These are phyloP conservation scores for Notocelia uddmanniana DNA, from an alignment of 2,888 invertebrate species.

Conservation along the genomic window DNA sequence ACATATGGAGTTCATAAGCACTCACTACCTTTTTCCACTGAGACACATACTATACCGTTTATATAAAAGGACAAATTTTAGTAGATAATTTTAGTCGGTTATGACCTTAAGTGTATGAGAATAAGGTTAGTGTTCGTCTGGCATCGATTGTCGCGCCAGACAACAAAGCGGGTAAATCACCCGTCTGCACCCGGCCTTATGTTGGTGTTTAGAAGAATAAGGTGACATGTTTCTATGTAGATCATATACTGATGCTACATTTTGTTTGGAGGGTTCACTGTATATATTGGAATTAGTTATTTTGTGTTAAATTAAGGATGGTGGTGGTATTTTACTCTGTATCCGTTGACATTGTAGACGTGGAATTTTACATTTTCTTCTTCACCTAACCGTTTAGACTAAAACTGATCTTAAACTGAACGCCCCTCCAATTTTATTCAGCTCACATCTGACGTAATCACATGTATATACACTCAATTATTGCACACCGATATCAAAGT, in stretches of 20 bases:
- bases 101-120: not conserved
- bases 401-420: no score
- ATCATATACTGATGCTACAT: not conserved
- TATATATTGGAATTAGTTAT: not conserved
- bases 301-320: not conserved
- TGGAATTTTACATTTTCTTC: no score
- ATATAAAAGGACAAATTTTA: not conserved
- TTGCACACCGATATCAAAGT: no score
- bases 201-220: not conserved
- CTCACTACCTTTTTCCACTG: not conserved
- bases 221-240: not conserved
- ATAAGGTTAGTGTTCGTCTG: constrained; percentile 24
- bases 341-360: no score
- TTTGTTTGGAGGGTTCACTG: not conserved
- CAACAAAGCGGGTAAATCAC: constrained; percentile 67
- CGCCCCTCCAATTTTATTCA: no score
- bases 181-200: constrained; percentile 47
- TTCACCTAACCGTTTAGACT: no score
- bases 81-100: not conserved
- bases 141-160: constrained; percentile 53
- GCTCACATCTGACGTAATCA: no score
- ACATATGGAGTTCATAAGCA: not conserved
- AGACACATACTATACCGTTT: not conserved
- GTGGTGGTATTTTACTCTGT: no score
- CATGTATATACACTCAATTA: no score